Conservation (phyloP, 2,113 vertebrate species). For the Merops nubicus region DNA sequence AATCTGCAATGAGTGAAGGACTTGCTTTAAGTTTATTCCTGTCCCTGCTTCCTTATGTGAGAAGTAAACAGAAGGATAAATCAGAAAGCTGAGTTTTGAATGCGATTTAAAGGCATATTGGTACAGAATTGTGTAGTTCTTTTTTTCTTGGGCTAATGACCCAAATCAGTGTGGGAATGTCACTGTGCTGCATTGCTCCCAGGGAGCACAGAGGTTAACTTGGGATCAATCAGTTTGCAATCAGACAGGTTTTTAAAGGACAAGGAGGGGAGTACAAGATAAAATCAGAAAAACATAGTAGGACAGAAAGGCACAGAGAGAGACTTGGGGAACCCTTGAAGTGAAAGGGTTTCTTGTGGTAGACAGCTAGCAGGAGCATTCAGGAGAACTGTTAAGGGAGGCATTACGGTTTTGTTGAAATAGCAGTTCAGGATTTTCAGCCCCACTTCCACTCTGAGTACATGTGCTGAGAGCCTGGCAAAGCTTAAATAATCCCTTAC, state of each 20-base stretch:
- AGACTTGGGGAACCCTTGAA: not conserved
- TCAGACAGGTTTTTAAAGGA: conserved; percentile 55
- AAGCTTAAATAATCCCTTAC: not conserved
- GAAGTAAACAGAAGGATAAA: conserved; percentile 57
- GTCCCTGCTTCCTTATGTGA: conserved; percentile 14
- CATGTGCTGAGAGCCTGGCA: not conserved
- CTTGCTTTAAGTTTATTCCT: conserved; percentile 31
- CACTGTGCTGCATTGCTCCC: not conserved
- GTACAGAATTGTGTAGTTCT: not conserved
- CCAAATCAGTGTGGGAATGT: conserved; percentile 19
- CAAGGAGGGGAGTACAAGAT: conserved; percentile 14
- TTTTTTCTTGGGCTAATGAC: not conserved
- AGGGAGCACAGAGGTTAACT: conserved; percentile 38
- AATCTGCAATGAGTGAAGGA: conserved; percentile 34
- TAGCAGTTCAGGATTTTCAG: not conserved
- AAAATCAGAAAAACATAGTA: conserved; percentile 12
- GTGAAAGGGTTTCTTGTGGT: not conserved
- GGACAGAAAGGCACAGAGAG: not conserved
- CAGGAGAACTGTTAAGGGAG: not conserved
- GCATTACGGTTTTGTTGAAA: not conserved
- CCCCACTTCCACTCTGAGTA: not conserved
- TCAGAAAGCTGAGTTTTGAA: conserved; percentile 14
- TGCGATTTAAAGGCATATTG: not conserved
- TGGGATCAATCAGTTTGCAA: conserved; percentile 59
- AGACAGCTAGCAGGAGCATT: not conserved